Evolutionary conservation across 2,888 invertebrate genomes (phyloP).

Genomic region (Eumacrocentrus americanus): DNA sequence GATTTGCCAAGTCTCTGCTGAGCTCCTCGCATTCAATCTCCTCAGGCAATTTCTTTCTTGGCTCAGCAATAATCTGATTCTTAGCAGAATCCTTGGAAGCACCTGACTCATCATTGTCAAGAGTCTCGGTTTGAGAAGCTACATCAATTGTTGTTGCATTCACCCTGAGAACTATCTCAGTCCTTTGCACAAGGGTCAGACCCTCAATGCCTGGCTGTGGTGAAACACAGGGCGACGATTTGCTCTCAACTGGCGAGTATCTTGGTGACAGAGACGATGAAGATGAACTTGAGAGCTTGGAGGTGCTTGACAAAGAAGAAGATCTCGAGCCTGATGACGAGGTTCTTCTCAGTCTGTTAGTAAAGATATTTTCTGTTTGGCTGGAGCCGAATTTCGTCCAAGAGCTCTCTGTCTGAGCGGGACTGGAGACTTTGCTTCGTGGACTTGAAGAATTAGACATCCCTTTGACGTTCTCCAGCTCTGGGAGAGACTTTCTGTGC

Average conservation of each 20-base stretch:
- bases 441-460: constrained; percentile 1
- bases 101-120: constrained; percentile 49
- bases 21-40: constrained; percentile 81
- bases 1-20: constrained; percentile 69
- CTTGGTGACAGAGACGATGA: constrained; percentile 46
- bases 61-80: constrained; percentile 57
- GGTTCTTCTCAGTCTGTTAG: constrained; percentile 25
- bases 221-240: constrained; percentile 50
- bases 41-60: constrained; percentile 71
- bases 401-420: constrained; percentile 54
- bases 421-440: constrained; percentile 55
- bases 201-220: constrained; percentile 62
- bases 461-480: neutral
- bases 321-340: constrained; percentile 39
- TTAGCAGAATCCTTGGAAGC: constrained; percentile 40
- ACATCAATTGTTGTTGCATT: constrained; percentile 70
- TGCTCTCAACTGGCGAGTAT: constrained; percentile 46
- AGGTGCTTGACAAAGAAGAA: constrained; percentile 42
- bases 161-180: constrained; percentile 69
- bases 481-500: constrained; percentile 3
- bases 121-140: constrained; percentile 65
- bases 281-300: constrained; percentile 36
- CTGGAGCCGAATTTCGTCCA: constrained; percentile 43
- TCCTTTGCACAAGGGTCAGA: constrained; percentile 68
- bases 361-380: constrained; percentile 33